Conservation (phyloP, 2,888 invertebrate genomes). For the Chrysomela aeneicollis region DNA sequence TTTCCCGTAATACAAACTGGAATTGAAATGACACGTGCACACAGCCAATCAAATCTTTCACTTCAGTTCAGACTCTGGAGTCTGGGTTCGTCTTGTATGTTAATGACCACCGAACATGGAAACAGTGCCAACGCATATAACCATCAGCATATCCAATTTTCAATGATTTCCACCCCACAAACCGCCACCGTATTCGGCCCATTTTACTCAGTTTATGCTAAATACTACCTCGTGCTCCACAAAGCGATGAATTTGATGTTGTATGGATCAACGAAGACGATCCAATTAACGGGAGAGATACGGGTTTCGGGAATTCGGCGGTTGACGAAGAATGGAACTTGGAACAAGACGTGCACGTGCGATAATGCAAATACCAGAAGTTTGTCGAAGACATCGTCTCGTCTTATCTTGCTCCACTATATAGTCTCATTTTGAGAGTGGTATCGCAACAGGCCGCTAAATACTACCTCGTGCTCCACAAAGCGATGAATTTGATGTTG, state of each 20-base stretch:
- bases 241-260: neutral
- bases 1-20: too few species aligned
- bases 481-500: neutral
- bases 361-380: neutral
- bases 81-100: too few species aligned
- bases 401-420: too few species aligned
- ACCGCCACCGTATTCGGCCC: neutral
- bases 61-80: too few species aligned
- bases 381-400: neutral
- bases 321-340: neutral
- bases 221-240: neutral
- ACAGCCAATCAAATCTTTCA: too few species aligned
- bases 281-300: neutral
- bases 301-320: neutral
- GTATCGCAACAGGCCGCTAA: too few species aligned
- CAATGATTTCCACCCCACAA: neutral
- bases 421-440: too few species aligned
- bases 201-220: neutral
- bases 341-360: neutral
- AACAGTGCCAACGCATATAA: too few species aligned
- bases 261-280: neutral
- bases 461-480: neutral
- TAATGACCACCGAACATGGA: too few species aligned
- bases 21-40: too few species aligned
- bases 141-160: neutral